These are phyloP conservation scores for Steatornis caripensis DNA, from an alignment of 2,113 vertebrate species.

Conservation along the genomic window DNA sequence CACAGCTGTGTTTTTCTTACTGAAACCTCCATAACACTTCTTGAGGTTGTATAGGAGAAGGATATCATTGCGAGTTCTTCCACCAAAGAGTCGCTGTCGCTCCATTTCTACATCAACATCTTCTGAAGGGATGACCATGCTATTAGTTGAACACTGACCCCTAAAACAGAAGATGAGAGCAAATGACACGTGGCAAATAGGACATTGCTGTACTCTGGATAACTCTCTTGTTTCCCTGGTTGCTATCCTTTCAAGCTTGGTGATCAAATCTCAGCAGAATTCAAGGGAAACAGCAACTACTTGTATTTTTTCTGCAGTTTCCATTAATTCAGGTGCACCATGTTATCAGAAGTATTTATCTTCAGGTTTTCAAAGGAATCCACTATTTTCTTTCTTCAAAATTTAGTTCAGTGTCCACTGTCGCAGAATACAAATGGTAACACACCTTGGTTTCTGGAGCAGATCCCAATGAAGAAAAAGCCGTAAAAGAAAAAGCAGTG, in stretches of 20 bases:
- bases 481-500: conserved; percentile 55
- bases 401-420: neutral
- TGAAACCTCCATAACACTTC: conserved; percentile 57
- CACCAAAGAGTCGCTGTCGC: conserved; percentile 48
- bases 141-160: neutral
- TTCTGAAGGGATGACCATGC: neutral
- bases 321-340: neutral
- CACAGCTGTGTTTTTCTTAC: conserved; percentile 57
- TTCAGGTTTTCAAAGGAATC: neutral
- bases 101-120: conserved; percentile 72
- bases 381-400: neutral
- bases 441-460: conserved; percentile 52
- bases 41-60: conserved; percentile 66
- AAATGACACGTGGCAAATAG: neutral
- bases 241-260: neutral
- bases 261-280: neutral
- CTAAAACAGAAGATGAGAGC: neutral
- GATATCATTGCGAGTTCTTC: conserved; percentile 57
- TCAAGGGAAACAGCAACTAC: neutral
- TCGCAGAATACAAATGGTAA: neutral
- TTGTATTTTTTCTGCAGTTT: neutral
- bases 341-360: neutral
- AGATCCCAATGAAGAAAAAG: conserved; percentile 68
- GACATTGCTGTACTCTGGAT: neutral
- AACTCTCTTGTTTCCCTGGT: neutral